Conservation (phyloP, 2,113 vertebrate genomes). For the Mustela nigripes region DNA sequence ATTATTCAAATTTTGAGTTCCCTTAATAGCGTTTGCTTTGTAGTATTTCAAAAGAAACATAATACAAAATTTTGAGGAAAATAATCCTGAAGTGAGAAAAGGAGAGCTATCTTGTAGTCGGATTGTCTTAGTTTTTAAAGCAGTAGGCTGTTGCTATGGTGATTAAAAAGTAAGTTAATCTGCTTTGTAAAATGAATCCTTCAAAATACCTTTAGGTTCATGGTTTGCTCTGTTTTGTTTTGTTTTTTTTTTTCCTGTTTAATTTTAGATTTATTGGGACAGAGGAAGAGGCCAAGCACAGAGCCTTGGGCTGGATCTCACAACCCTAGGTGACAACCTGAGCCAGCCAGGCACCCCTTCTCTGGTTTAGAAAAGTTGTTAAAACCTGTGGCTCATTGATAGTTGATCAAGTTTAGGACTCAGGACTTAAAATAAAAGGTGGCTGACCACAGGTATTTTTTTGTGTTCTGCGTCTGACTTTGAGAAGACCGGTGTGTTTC, state of each 20-base stretch:
- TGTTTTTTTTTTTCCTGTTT: neutral
- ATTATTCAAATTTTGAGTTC: constrained; percentile 79
- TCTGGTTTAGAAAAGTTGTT: neutral
- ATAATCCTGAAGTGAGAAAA: neutral
- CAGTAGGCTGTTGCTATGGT: neutral
- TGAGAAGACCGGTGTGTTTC: neutral
- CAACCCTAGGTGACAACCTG: neutral
- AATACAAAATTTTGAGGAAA: neutral
- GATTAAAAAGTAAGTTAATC: neutral
- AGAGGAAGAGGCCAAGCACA: neutral
- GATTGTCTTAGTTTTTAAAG: neutral
- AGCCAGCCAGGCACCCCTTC: neutral
- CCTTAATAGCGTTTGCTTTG: neutral
- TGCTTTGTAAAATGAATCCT: neutral
- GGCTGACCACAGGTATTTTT: accelerated
- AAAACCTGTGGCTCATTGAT: neutral
- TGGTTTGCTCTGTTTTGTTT: neutral
- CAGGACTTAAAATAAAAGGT: neutral
- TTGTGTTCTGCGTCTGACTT: neutral
- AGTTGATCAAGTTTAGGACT: neutral
- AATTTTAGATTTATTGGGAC: neutral
- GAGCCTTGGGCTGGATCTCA: neutral
- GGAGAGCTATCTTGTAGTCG: neutral
- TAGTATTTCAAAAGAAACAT: neutral
- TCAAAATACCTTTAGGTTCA: neutral